A percentile compares a stretch with the other conserved stretches of the same genome.
phyloP scores from a whole-genome alignment of 2,888 invertebrate genomes.

The Agriopis marginaria region DNA sequence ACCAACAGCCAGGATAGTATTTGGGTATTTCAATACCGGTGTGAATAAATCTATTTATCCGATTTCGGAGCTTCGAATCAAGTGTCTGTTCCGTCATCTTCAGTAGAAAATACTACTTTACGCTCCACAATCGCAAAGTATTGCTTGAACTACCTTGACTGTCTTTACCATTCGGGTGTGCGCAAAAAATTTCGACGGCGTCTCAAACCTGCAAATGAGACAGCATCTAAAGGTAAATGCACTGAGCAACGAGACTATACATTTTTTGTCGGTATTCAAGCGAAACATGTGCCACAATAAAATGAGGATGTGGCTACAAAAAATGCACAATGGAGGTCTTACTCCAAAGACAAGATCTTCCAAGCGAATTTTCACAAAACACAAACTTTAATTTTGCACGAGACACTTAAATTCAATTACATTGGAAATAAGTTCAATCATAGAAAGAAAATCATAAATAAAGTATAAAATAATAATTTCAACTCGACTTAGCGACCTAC shows the following conservation, averaged over 20 bases:
- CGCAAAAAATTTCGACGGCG: slow-evolving; percentile 46
- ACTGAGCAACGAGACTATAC: slow-evolving; percentile 63
- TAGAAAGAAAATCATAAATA: slow-evolving; percentile 6
- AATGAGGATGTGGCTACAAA: slow-evolving; percentile 85
- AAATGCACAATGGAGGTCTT: slow-evolving; percentile 76
- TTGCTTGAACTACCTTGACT: slow-evolving; percentile 47
- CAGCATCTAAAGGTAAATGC: slow-evolving; percentile 64
- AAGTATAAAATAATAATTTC: slow-evolving; percentile 26
- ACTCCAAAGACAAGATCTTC: slow-evolving; percentile 1
- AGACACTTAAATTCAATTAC: neutral
- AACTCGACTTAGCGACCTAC: slow-evolving; percentile 40
- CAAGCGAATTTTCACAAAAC: neutral
- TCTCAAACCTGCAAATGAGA: slow-evolving; percentile 62
- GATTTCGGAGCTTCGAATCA: slow-evolving; percentile 68
- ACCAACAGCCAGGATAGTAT: slow-evolving; percentile 86
- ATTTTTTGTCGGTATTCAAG: slow-evolving; percentile 78
- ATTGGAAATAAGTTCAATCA: neutral
- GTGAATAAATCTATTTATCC: slow-evolving; percentile 81
- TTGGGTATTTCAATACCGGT: slow-evolving; percentile 83
- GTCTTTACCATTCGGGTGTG: slow-evolving; percentile 53
- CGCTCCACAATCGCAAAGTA: slow-evolving; percentile 48
- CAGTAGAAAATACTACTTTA: slow-evolving; percentile 40
- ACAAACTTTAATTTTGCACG: neutral
- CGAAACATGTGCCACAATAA: slow-evolving; percentile 82
- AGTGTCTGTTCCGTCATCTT: slow-evolving; percentile 67